Percentiles rank a stretch among this genome's conserved stretches.
Conservation (phyloP, 2,113 vertebrate genomes). For the Dicerorhinus sumatrensis region DNA sequence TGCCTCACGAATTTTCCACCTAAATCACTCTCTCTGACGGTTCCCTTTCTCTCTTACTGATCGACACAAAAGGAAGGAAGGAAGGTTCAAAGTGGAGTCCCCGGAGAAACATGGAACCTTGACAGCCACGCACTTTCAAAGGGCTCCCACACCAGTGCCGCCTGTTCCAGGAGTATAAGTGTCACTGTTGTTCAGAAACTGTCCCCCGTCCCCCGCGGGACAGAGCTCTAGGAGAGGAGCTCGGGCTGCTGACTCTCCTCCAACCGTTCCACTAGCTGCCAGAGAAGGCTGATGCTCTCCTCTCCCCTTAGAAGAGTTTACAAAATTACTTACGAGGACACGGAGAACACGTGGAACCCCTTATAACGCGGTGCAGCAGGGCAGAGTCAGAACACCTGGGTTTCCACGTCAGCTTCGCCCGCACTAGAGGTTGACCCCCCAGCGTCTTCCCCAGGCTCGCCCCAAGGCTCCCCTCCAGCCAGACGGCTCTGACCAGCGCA, state of each 20-base stretch:
- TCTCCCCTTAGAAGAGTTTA: not conserved
- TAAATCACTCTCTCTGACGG: not conserved
- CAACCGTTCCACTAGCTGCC: not conserved
- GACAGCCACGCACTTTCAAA: not conserved
- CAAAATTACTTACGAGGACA: not conserved
- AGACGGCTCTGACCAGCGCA: fast-evolving
- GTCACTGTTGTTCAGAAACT: not conserved
- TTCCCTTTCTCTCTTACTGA: not conserved
- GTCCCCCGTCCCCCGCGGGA: not conserved
- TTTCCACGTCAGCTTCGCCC: not conserved
- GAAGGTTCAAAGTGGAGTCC: not conserved
- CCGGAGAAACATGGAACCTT: not conserved
- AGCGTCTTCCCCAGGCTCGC: not conserved
- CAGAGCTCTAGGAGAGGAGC: not conserved
- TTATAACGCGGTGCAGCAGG: fast-evolving
- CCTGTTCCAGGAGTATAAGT: not conserved
- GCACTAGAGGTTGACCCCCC: fast-evolving
- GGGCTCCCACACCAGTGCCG: not conserved
- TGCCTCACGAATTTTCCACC: not conserved
- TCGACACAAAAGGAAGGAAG: not conserved
- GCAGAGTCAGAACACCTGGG: too few species aligned
- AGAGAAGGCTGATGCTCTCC: not conserved
- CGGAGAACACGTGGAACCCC: not conserved
- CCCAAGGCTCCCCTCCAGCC: not conserved
- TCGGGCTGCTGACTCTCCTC: not conserved